phyloP scores from a whole-genome alignment of 2,888 invertebrate species.

The Aphodius granarius region DNA sequence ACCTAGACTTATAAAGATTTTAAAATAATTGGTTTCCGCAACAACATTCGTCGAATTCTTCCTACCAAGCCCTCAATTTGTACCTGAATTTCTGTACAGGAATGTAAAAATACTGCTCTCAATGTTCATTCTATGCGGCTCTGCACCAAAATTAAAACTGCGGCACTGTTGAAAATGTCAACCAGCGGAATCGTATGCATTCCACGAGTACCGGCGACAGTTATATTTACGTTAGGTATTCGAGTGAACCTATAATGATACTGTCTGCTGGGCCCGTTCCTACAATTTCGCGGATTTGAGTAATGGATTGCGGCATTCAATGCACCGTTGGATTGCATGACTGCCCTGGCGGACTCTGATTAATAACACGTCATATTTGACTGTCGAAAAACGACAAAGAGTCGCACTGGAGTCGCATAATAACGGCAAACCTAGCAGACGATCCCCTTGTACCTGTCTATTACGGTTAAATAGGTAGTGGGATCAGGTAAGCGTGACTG shows the following conservation, averaged over 20 bases:
- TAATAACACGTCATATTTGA: neutral
- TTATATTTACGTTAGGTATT: slow-evolving; percentile 11
- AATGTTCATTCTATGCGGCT: neutral
- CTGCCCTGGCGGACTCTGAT: neutral
- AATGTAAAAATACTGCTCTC: neutral
- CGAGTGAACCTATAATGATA: slow-evolving; percentile 12
- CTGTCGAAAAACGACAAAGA: neutral
- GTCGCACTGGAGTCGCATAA: neutral
- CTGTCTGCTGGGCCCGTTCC: slow-evolving; percentile 9
- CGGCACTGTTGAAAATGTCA: slow-evolving; percentile 1
- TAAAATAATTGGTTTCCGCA: too few species aligned
- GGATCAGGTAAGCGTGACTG: neutral
- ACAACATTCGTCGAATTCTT: too few species aligned
- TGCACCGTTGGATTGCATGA: neutral
- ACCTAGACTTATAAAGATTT: too few species aligned
- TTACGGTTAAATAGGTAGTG: neutral
- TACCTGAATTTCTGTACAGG: too few species aligned
- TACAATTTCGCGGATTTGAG: slow-evolving; percentile 2
- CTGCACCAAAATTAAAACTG: neutral
- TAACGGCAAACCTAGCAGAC: neutral
- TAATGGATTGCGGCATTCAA: neutral
- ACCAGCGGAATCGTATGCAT: neutral
- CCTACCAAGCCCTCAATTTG: too few species aligned
- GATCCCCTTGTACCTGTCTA: neutral
- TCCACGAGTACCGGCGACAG: neutral